Base-by-base conservation (phyloP, 2,888 invertebrate species). In the Bruchidius siliquastri region DNA sequence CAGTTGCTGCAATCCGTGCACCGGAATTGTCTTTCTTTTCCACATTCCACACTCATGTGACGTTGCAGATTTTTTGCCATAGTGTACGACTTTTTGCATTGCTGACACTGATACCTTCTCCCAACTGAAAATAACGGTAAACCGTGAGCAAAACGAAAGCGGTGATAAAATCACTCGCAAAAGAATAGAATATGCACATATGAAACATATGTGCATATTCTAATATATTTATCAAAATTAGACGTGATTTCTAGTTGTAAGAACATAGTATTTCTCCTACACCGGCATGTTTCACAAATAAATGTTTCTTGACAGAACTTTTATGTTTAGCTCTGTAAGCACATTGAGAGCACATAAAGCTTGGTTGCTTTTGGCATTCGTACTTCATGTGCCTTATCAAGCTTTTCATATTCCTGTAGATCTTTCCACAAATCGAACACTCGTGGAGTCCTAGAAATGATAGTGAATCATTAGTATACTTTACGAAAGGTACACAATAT, bases 31-130 rank as follows among this genome's bases (percentile, higher is more conserved):
- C 81, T 82, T 68, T 83, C 82, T 30, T 82, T 80, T 4, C 82
- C 82, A 74, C 83, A 83, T 76, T 83, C 83, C 68, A 82, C 80
- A 67, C 77, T 78, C 72, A 80, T 69, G 72, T 83, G 83, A 49
- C 82, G 74, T 68, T 74, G 78, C 21, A 83, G 74, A 72, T 82
- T 83, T 67, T 80, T 80, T 68, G 75, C 72, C 21, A 81, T 76
- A 0, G 81, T 81, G 74, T 83, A 83, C n/a, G 81, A 79, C 73
- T 82, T 81, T 69, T 74, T 74, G 72, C 83, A 83, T 30, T 75
- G 78, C 69, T 72, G 75, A 71, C 80, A 80, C 32, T 22, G 71
- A 20, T 3, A 71, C 18, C 71, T 8, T 49, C 49, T 3, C 13
- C 49, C 13, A 49, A 1, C 49, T 49, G 49, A 4, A 13, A 13